These are phyloP conservation scores for Heteronetta atricapilla DNA, from an alignment of 2,113 vertebrate species.

Conservation along the genomic window DNA sequence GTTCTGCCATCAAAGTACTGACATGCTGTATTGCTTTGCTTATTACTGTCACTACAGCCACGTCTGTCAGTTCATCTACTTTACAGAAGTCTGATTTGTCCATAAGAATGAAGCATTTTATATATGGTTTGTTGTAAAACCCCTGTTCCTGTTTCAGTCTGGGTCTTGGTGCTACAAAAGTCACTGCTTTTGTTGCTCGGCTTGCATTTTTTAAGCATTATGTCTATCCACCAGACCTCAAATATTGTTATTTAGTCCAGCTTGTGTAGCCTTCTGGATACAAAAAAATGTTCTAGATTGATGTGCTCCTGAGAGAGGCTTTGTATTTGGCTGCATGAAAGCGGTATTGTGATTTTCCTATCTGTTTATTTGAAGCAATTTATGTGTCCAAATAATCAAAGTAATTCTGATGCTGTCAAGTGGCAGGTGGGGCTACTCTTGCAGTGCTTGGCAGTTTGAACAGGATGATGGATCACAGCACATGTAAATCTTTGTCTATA, in stretches of 20 bases:
- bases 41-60: not conserved
- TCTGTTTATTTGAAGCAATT: not conserved
- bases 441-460: not conserved
- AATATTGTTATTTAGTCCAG: not conserved
- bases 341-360: not conserved
- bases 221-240: not conserved
- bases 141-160: not conserved
- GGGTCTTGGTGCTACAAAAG: not conserved
- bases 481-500: not conserved
- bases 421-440: constrained; percentile 1
- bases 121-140: not conserved
- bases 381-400: not conserved
- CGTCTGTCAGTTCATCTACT: not conserved
- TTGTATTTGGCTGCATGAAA: not conserved
- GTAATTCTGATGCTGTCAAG: not conserved
- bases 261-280: not conserved
- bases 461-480: constrained; percentile 17
- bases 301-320: not conserved
- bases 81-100: not conserved
- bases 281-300: not conserved
- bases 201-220: not conserved
- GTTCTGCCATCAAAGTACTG: not conserved
- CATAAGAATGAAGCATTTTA: not conserved
- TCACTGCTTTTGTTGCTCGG: not conserved
- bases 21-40: not conserved